Conservation (phyloP, 1,140 invertebrate genomes). For the Eriocheir sinensis region DNA sequence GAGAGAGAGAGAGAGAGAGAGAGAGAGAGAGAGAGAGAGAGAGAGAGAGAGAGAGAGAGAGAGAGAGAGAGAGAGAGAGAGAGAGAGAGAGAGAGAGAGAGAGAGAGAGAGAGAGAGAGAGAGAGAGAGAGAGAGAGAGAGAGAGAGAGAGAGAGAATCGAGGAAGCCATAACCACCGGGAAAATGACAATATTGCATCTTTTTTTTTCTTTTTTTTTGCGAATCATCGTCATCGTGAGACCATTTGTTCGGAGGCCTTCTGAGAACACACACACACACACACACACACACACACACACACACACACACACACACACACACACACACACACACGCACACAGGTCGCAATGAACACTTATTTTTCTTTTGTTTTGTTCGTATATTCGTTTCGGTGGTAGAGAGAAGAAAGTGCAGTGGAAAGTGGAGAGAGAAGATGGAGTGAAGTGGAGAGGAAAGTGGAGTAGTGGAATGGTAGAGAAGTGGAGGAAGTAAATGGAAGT, state of each 20-base stretch:
- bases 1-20: not conserved
- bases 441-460: too few species aligned
- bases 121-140: not conserved
- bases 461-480: too few species aligned
- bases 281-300: constrained; percentile 26
- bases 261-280: not conserved
- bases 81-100: not conserved
- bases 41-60: not conserved
- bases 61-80: not conserved
- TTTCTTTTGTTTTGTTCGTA: too few species aligned
- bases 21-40: too few species aligned
- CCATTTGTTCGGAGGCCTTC: not conserved
- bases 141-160: not conserved
- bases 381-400: too few species aligned
- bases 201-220: too few species aligned
- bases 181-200: not conserved
- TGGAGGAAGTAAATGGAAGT: too few species aligned
- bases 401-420: not conserved
- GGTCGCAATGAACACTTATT: too few species aligned
- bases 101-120: not conserved
- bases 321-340: too few species aligned
- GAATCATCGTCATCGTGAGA: not conserved
- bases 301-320: not conserved
- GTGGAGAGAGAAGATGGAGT: not conserved
- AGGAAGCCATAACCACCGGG: not conserved